A percentile compares a stretch with the other conserved stretches of the same genome.
Conservation (phyloP, 2,113 vertebrate genomes). For the Tiliqua scincoides region DNA sequence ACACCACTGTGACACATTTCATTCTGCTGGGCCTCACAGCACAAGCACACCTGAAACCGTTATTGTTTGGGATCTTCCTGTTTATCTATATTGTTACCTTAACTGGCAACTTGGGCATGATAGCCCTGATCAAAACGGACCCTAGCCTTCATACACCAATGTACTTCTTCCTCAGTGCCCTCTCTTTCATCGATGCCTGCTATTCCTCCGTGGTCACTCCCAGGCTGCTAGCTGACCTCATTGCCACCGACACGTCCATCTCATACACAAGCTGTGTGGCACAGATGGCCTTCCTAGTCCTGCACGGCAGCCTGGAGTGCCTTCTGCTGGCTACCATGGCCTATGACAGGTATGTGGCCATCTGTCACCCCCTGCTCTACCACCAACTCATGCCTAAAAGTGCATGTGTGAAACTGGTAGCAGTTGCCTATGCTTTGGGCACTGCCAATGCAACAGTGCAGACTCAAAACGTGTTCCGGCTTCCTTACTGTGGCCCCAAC, state of each 20-base stretch:
- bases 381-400: background rate
- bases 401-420: background rate
- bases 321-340: conserved; percentile 25
- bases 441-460: background rate
- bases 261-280: background rate
- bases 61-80: background rate
- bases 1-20: background rate
- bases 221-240: background rate
- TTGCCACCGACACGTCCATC: background rate
- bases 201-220: background rate
- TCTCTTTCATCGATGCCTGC: background rate
- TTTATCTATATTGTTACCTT: background rate
- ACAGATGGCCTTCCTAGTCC: conserved; percentile 12
- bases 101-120: background rate
- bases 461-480: conserved; percentile 11
- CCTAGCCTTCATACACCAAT: conserved; percentile 1
- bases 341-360: conserved; percentile 28
- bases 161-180: conserved; percentile 20
- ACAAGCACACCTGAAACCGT: background rate
- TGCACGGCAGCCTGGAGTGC: background rate
- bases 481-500: conserved; percentile 50
- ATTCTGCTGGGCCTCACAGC: background rate
- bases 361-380: conserved; percentile 24
- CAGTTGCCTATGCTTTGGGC: background rate
- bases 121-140: background rate